phyloP scores from a whole-genome alignment of 2,797 vertebrate genomes.

The Enteromius paludinosus region DNA sequence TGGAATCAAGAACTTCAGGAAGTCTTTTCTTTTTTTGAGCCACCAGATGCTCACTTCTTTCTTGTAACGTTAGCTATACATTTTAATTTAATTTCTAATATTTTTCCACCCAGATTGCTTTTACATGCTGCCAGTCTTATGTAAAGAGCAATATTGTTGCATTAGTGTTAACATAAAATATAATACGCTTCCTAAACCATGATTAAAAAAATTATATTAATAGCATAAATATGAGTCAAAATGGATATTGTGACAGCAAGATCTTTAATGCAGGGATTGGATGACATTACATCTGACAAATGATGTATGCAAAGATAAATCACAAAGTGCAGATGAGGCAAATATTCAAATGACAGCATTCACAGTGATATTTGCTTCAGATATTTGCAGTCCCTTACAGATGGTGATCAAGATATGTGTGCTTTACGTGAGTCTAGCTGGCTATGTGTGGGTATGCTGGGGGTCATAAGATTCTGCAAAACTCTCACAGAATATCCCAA shows the following conservation, averaged over 20 bases:
- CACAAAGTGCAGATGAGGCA: slow-evolving; percentile 33
- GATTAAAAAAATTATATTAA: not conserved
- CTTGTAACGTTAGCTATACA: not conserved
- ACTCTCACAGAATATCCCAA: not conserved
- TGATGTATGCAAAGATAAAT: slow-evolving; percentile 33
- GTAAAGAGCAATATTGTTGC: not conserved
- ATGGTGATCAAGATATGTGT: slow-evolving; percentile 16
- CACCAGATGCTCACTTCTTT: not conserved
- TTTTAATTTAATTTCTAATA: no score
- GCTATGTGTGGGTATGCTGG: not conserved
- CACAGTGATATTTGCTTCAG: slow-evolving; percentile 58
- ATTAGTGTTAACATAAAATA: not conserved
- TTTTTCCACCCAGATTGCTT: not conserved
- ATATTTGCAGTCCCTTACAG: slow-evolving; percentile 28
- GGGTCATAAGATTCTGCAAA: not conserved
- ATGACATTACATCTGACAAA: slow-evolving; percentile 45
- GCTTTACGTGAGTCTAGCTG: not conserved
- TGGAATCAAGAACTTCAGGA: not conserved
- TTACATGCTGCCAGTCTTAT: not conserved
- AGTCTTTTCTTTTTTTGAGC: not conserved
- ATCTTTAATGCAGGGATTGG: slow-evolving; percentile 24
- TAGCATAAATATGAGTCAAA: slow-evolving; percentile 12
- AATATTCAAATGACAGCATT: slow-evolving; percentile 50
- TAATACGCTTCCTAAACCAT: not conserved
- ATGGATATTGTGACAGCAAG: slow-evolving; percentile 27